Base-by-base conservation (phyloP, 2,888 invertebrate species). In the Drepana falcataria region DNA sequence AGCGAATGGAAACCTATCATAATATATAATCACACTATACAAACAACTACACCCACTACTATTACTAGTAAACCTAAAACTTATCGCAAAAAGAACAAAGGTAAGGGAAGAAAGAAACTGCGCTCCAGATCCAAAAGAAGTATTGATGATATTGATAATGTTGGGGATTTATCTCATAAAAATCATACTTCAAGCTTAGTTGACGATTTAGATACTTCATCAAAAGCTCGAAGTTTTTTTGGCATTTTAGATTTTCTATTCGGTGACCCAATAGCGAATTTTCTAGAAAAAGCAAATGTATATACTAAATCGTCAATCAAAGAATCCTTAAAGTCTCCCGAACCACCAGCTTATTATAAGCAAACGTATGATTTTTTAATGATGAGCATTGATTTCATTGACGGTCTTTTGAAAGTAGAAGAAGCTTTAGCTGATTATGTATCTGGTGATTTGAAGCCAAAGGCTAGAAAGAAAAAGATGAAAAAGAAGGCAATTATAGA, bases 1-100 rank as follows among this genome's bases (percentile, higher is more conserved):
- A 75, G 70, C 57, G 85, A 87, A 56, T 91, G 91, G 91, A 84
- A 76, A 63, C 90, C 91, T 1, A 84, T 91, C 21, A 59, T 82
- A 35, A 59, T 79, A 47, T 59, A 74, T 21, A 82, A 84, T 60
- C 60, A 69, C 33, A 78, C 74, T 34, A 57, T 64, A 35, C 51
- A 63, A 41, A 54, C 65, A 41, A 73, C 70, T 57, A n/a, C 51
- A 34, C 34, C 21, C 21, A 21, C 21, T 21, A 1, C 21, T 21
- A 21, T 21, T 21, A 21, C 21, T 21, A 21, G 21, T 21, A 21
- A 21, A 21, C 21, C 51, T 9, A 52, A 56, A 2, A 73, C 69
- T 33, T 68, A 64, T 63, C 53, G 49, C 47, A 60, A 59, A 62
- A 68, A 54, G 53, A 53, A 54, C 7, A 52, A 58, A 62, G 52